phyloP scores from a whole-genome alignment of 2,113 vertebrate genomes.

The Hiodon alosoides region DNA sequence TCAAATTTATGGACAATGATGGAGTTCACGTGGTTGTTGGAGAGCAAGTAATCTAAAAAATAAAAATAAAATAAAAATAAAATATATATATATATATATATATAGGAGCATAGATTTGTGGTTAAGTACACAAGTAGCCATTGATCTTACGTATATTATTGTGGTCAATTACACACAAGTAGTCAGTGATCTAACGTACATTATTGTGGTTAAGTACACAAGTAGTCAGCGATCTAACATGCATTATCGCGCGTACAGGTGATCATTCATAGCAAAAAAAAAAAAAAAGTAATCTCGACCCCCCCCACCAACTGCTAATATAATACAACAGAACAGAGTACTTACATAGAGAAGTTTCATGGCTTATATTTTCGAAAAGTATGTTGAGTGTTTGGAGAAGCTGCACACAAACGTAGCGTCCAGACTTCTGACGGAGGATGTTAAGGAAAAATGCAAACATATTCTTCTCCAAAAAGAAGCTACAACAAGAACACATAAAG shows the following conservation, averaged over 20 bases:
- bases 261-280: not conserved
- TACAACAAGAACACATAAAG: slow-evolving; percentile 34
- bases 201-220: no score
- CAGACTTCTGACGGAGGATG: slow-evolving; percentile 93
- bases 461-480: slow-evolving; percentile 99
- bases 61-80: slow-evolving; percentile 19
- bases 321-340: not conserved
- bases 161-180: no score
- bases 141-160: not conserved
- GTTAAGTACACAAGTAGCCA: not conserved
- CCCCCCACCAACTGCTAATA: not conserved
- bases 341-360: slow-evolving; percentile 97
- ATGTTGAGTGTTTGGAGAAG: slow-evolving; percentile 97
- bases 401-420: slow-evolving; percentile 95
- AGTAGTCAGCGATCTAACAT: no score
- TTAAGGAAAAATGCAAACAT: slow-evolving; percentile 99
- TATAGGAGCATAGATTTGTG: not conserved
- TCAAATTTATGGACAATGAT: slow-evolving; percentile 99
- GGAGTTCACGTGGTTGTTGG: slow-evolving; percentile 97
- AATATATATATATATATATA: no score
- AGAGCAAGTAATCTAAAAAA: slow-evolving; percentile 80
- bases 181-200: no score
- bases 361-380: slow-evolving; percentile 97
- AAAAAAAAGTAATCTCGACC: not conserved
- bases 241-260: no score